phyloP scores from a whole-genome alignment of 2,113 vertebrate genomes.

The Callipepla californica region DNA sequence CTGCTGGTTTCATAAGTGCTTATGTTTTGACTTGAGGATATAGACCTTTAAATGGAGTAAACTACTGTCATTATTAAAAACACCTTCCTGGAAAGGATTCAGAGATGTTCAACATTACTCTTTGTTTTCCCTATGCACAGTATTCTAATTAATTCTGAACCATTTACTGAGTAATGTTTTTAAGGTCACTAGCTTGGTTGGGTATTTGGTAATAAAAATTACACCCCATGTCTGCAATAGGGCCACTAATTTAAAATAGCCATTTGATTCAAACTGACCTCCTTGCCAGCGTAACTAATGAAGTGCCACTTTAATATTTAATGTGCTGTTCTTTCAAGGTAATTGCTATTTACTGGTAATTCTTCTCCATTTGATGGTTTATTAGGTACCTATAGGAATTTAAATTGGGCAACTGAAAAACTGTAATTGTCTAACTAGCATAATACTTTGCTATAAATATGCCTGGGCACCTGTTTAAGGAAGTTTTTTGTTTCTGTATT shows the following conservation, averaged over 20 bases:
- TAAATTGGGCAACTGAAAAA: slow-evolving; percentile 70
- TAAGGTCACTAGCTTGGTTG: slow-evolving; percentile 63
- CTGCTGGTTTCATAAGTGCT: slow-evolving; percentile 35
- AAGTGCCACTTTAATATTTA: slow-evolving; percentile 64
- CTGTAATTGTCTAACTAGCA: slow-evolving; percentile 63
- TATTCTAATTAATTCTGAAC: slow-evolving; percentile 61
- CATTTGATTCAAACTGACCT: slow-evolving; percentile 61
- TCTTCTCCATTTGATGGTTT: slow-evolving; percentile 67
- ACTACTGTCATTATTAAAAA: slow-evolving; percentile 64
- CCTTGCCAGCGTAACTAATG: slow-evolving; percentile 61
- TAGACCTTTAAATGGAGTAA: slow-evolving; percentile 51
- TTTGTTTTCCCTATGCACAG: background rate
- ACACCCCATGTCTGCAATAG: slow-evolving; percentile 49
- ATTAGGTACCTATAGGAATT: slow-evolving; percentile 64
- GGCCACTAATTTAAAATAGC: slow-evolving; percentile 69
- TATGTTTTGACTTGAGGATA: slow-evolving; percentile 41
- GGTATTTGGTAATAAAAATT: slow-evolving; percentile 66
- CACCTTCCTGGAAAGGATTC: slow-evolving; percentile 65
- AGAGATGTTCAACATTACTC: slow-evolving; percentile 28
- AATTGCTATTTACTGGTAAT: slow-evolving; percentile 68
- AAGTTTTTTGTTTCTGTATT: background rate
- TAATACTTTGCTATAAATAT: slow-evolving; percentile 64
- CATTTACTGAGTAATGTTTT: slow-evolving; percentile 59
- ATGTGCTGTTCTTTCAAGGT: slow-evolving; percentile 57
- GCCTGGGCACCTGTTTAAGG: slow-evolving; percentile 27